Base-by-base conservation (phyloP, 1,140 invertebrate genomes). In the Eurosta solidaginis region DNA sequence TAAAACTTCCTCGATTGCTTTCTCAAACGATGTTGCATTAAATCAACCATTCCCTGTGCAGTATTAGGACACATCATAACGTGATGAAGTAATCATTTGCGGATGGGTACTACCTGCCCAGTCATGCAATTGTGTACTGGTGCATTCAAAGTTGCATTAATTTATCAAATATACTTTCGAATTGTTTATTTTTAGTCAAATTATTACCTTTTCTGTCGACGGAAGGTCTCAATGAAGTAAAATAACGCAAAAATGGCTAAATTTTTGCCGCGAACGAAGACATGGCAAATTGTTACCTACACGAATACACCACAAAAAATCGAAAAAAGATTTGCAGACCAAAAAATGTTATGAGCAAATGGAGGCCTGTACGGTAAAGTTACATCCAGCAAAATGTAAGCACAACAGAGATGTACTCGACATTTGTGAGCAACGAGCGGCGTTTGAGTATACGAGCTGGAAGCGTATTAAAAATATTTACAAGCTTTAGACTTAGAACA, bases 251-350 rank as follows among this genome's bases (percentile, higher is more conserved):
- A n/a, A n/a, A 84, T 84, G 83, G 82, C 83, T 78, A 81, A 81
- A 47, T 83, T 84, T 74, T 52, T 83, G 29, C 75, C 74, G 4
- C 79, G 82, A 44, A 68, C 78, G 17, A 78, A 82, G 29, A 79
- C 82, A 25, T 84, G 83, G 83, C 81, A 83, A 73, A 83, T 82
- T 1, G 77, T 82, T 49, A 82, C 79, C 7, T 82, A 83, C 59
- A 36, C 36, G 12, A 3, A 5, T 33, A 7, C 59, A 40, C 6
- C 6, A 68, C n/a, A n/a, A n/a, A 2, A 36, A 17, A 40, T 68
- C 59, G 6, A 17, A 33, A 68, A 68, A 22, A 10, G 7, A 40
- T 17, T 3, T 36, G 0, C 36, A 25, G 14, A 5, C 10, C 12
- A 68, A 3, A n/a, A 5, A 49, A 42, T 44, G 12, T 2, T 22